Evolutionary conservation across 1,140 invertebrate species (phyloP).

Genomic region (Lutraria rhynchaena): DNA sequence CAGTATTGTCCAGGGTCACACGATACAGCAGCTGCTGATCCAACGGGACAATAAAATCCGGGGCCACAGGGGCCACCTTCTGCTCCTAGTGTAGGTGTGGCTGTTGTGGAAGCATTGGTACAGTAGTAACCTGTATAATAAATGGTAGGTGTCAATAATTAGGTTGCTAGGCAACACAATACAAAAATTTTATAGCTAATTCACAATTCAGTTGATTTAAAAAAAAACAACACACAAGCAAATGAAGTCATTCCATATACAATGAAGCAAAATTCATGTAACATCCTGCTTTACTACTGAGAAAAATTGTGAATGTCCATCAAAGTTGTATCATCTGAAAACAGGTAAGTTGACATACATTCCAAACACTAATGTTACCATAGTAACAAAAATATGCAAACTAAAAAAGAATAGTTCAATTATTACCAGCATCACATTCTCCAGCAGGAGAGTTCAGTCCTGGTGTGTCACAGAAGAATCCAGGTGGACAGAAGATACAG

Average conservation of each 20-base stretch:
- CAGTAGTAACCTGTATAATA: slow-evolving; percentile 75
- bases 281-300: too few species aligned
- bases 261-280: too few species aligned
- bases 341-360: too few species aligned
- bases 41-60: slow-evolving; percentile 75
- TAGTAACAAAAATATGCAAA: not conserved
- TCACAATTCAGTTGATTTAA: too few species aligned
- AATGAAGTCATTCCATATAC: too few species aligned
- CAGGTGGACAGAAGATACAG: slow-evolving; percentile 75
- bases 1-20: slow-evolving; percentile 77
- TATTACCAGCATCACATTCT: slow-evolving; percentile 70
- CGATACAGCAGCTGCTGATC: slow-evolving; percentile 66
- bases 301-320: too few species aligned
- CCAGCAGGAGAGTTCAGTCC: slow-evolving; percentile 70
- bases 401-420: not conserved
- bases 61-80: slow-evolving; percentile 72
- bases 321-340: too few species aligned
- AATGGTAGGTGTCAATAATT: too few species aligned
- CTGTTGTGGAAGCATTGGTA: slow-evolving; percentile 70
- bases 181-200: too few species aligned
- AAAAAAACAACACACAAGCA: too few species aligned
- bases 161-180: too few species aligned
- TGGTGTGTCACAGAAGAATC: slow-evolving; percentile 71
- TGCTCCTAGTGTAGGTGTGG: slow-evolving; percentile 60
- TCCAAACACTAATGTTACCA: not conserved